Conservation (phyloP, 64 coral and sea anemone species). For the Actinia tenebrosa region DNA sequence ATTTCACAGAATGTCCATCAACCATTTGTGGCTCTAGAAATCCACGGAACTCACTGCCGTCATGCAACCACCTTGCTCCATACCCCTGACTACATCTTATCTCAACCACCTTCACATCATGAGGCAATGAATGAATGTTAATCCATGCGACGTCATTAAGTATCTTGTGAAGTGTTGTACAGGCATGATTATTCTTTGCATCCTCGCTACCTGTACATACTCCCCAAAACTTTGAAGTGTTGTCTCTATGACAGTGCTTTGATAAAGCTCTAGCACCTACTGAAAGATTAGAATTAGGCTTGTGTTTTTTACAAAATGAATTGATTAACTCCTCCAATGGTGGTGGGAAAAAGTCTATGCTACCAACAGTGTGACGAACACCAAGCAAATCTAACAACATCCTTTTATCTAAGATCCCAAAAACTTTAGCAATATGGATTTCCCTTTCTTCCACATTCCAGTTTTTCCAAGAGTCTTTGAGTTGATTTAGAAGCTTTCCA, state of each 20-base stretch:
- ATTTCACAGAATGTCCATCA: slow-evolving; percentile 70
- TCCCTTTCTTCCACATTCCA: slow-evolving; percentile 10
- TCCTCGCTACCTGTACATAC: slow-evolving; percentile 63
- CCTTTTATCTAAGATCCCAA: slow-evolving; percentile 37
- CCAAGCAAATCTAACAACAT: slow-evolving; percentile 74
- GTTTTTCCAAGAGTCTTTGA: slow-evolving; percentile 32
- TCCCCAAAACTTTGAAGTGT: slow-evolving; percentile 70
- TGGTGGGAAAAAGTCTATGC: slow-evolving; percentile 71
- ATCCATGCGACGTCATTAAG: slow-evolving; percentile 79
- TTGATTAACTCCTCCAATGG: slow-evolving; percentile 16
- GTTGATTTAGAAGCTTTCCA: not conserved
- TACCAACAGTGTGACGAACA: slow-evolving; percentile 75
- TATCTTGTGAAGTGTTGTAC: slow-evolving; percentile 37
- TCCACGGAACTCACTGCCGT: slow-evolving; percentile 77
- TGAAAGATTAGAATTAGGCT: slow-evolving; percentile 55
- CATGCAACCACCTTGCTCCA: slow-evolving; percentile 73
- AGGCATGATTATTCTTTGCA: slow-evolving; percentile 70
- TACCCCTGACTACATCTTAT: slow-evolving; percentile 67
- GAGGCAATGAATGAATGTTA: slow-evolving; percentile 76
- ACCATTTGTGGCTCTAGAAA: slow-evolving; percentile 94
- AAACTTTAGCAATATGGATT: not conserved
- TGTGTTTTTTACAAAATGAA: slow-evolving; percentile 71
- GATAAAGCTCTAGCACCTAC: slow-evolving; percentile 85
- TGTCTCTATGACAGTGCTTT: slow-evolving; percentile 85
- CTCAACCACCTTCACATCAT: slow-evolving; percentile 80